phyloP scores from a whole-genome alignment of 2,113 vertebrate genomes.

The Ochotona curzoniae region DNA sequence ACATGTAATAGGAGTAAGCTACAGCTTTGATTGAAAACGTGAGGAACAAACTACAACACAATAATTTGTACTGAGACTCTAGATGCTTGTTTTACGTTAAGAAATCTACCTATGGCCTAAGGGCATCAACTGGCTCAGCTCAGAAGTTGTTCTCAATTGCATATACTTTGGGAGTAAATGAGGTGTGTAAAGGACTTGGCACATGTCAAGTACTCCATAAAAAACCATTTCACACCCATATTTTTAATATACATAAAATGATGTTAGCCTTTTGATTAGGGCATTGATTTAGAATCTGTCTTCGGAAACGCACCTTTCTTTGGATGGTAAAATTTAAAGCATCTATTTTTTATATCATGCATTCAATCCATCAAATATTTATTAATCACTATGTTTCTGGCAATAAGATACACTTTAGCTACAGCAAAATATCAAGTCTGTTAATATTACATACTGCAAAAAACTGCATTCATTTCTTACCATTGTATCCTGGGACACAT shows the following conservation, averaged over 20 bases:
- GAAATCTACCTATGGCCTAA: background rate
- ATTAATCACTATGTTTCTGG: background rate
- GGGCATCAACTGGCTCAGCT: background rate
- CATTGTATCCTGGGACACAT: slow-evolving; percentile 96
- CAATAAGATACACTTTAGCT: background rate
- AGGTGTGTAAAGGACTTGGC: background rate
- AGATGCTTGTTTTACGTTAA: background rate
- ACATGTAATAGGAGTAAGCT: background rate
- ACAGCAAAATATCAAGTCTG: background rate
- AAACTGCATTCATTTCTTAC: slow-evolving; percentile 83
- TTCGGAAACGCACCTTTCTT: background rate
- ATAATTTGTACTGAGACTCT: background rate
- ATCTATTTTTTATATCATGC: background rate
- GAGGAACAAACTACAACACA: background rate
- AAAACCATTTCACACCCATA: background rate
- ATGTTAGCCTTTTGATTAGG: background rate
- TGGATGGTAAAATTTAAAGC: background rate
- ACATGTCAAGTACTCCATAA: background rate
- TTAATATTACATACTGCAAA: background rate
- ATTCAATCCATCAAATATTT: background rate
- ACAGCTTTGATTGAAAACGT: background rate
- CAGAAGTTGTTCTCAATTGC: slow-evolving; percentile 4
- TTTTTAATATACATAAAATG: background rate
- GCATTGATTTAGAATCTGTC: background rate
- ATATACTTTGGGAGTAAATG: background rate